These are phyloP conservation scores for Dendrolimus houi DNA, from an alignment of 2,888 invertebrate genomes.

Conservation along the genomic window DNA sequence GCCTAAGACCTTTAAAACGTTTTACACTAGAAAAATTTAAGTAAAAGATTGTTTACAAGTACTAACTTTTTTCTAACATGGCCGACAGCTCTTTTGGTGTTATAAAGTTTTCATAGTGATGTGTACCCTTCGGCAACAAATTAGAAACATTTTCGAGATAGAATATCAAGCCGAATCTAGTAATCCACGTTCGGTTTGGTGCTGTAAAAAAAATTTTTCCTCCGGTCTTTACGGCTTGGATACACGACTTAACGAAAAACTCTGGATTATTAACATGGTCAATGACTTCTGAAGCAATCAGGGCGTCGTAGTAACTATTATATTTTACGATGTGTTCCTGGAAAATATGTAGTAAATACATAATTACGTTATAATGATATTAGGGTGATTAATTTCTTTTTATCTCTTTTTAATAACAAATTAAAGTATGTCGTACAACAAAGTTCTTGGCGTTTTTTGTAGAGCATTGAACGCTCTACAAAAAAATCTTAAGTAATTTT, in stretches of 20 bases:
- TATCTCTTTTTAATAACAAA: neutral
- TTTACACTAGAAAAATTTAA: too few relatives aligned
- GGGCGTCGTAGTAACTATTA: conserved; percentile 82
- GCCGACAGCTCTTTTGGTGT: conserved; percentile 84
- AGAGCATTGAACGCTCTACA: too few relatives aligned
- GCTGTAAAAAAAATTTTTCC: conserved; percentile 84
- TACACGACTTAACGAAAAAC: conserved; percentile 81
- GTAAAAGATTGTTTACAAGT: neutral
- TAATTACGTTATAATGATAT: too few relatives aligned
- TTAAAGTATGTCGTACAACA: too few relatives aligned
- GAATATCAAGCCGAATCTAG: conserved; percentile 81
- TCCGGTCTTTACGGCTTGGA: conserved; percentile 79
- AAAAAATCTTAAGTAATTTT: too few relatives aligned
- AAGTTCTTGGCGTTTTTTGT: too few relatives aligned
- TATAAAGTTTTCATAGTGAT: conserved; percentile 93
- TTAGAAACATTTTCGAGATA: conserved; percentile 86
- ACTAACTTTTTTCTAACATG: conserved; percentile 83
- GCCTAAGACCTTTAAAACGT: too few relatives aligned
- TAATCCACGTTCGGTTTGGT: conserved; percentile 75
- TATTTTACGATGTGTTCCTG: conserved; percentile 70
- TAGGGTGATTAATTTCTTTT: too few relatives aligned
- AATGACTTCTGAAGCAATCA: conserved; percentile 92
- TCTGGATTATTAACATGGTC: conserved; percentile 89
- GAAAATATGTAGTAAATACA: conserved; percentile 15
- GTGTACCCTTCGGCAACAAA: conserved; percentile 88